Conservation (phyloP, 1,140 invertebrate species). For the Hestina assimilis region DNA sequence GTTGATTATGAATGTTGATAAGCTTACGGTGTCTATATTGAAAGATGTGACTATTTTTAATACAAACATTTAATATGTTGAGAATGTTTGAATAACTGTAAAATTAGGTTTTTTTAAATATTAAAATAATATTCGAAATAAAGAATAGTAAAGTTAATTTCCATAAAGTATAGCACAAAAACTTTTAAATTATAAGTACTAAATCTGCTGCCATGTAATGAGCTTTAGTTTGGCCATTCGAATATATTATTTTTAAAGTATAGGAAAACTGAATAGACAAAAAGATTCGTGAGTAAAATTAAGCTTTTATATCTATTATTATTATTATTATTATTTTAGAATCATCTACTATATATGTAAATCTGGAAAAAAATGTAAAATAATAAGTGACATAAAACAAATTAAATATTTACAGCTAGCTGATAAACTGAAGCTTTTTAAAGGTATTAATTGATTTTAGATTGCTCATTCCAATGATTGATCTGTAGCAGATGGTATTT, state of each 20-base stretch:
- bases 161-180: neutral
- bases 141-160: too few species aligned
- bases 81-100: neutral
- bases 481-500: neutral
- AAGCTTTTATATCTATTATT: neutral
- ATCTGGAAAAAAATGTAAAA: too few species aligned
- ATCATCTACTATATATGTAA: too few species aligned
- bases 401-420: too few species aligned
- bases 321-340: too few species aligned
- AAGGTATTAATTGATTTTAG: neutral
- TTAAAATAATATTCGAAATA: too few species aligned
- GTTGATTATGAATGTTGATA: neutral
- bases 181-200: neutral
- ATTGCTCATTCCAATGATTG: neutral
- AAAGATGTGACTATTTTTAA: neutral
- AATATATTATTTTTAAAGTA: neutral
- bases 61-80: neutral
- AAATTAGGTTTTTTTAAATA: neutral
- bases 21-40: neutral
- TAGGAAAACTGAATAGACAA: neutral
- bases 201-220: too few species aligned
- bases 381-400: too few species aligned
- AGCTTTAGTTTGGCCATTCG: neutral
- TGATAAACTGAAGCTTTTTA: too few species aligned
- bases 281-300: neutral